Percentiles rank a stretch among this genome's conserved stretches.
These are phyloP conservation scores for Cantharis flavilabris DNA, from an alignment of 2,888 invertebrate species.

Conservation along the genomic window DNA sequence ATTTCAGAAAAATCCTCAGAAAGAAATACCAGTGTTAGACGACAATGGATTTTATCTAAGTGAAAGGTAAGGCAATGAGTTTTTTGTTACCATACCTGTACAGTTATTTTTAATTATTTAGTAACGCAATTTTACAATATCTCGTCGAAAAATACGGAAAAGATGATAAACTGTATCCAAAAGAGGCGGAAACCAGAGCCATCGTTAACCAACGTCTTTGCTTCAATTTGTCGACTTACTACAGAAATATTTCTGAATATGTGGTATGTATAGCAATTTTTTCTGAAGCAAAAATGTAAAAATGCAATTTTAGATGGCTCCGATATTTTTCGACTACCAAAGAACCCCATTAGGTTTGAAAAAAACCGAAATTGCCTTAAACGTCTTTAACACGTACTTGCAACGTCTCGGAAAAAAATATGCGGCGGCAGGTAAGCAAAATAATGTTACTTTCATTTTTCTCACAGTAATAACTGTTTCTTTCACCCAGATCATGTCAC, in stretches of 20 bases:
- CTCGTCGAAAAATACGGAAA: conserved; percentile 76
- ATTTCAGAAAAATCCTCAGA: conserved; percentile 75
- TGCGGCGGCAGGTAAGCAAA: conserved; percentile 62
- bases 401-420: conserved; percentile 64
- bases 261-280: conserved; percentile 57
- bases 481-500: conserved; percentile 63
- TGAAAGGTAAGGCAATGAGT: conserved; percentile 66
- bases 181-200: conserved; percentile 70
- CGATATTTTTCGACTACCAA: conserved; percentile 77
- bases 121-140: conserved; percentile 70
- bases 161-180: conserved; percentile 70
- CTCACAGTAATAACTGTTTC: not conserved
- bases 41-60: conserved; percentile 79
- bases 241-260: conserved; percentile 69
- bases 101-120: conserved; percentile 44
- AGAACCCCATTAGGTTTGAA: conserved; percentile 70
- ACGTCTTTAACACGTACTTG: conserved; percentile 71
- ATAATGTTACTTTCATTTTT: not conserved
- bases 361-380: conserved; percentile 68
- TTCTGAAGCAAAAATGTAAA: not conserved
- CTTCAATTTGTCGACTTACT: conserved; percentile 78
- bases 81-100: not conserved
- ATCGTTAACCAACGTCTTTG: conserved; percentile 78
- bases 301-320: conserved; percentile 66
- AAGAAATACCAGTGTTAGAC: conserved; percentile 77